Conservation (phyloP, 2,888 invertebrate genomes). For the Cataglyphis cursor region DNA sequence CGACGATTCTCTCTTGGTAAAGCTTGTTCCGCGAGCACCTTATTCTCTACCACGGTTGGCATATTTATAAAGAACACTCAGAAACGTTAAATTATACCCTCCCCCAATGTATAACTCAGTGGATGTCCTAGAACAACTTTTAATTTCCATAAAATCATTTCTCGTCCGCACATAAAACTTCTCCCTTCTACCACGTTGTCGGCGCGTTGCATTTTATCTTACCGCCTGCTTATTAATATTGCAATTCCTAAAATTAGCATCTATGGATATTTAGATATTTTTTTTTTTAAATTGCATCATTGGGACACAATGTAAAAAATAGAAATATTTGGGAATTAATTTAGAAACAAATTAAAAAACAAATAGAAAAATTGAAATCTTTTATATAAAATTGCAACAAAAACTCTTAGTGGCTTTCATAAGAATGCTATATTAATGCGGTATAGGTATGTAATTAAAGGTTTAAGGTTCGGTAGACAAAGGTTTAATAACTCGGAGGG, state of each 20-base stretch:
- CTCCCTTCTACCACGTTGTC: conserved; percentile 36
- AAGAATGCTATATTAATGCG: conserved; percentile 22
- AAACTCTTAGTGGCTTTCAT: not conserved
- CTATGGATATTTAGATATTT: not conserved
- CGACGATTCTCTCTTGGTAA: not conserved
- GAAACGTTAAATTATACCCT: conserved; percentile 61
- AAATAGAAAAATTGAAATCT: not conserved
- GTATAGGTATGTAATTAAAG: not conserved
- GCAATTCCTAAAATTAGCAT: conserved; percentile 15
- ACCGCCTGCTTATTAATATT: not conserved
- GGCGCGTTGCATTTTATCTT: conserved; percentile 15
- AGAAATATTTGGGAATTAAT: not conserved
- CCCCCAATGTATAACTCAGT: conserved; percentile 75
- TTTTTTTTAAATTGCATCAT: not conserved
- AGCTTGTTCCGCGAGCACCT: not conserved
- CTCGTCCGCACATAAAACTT: conserved; percentile 69
- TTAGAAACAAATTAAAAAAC: not conserved
- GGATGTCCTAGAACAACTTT: conserved; percentile 75
- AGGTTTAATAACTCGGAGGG: conserved; percentile 38
- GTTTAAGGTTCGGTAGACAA: not conserved
- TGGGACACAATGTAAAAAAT: not conserved
- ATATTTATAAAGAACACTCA: conserved; percentile 27
- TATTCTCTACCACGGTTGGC: not conserved
- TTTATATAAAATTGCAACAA: not conserved
- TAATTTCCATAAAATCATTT: conserved; percentile 83